These are phyloP conservation scores for Meloidogyne chitwoodi DNA, from an alignment of 1,140 invertebrate genomes.

Conservation along the genomic window DNA sequence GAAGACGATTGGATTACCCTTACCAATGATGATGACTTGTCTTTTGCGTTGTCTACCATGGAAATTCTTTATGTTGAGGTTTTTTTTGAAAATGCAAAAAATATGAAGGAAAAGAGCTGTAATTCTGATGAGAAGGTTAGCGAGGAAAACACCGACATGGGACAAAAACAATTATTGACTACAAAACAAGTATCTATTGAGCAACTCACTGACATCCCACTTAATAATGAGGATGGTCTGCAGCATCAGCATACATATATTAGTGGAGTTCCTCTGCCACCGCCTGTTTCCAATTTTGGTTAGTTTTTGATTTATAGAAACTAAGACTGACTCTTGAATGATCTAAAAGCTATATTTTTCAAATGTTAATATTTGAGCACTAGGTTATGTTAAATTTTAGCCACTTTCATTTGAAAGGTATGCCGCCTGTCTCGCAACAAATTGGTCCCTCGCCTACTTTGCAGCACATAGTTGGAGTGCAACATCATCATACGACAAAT, in stretches of 20 bases:
- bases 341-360: no score
- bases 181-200: neutral
- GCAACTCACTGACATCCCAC: neutral
- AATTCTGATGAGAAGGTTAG: neutral
- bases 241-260: neutral
- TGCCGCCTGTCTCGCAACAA: no score
- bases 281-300: neutral
- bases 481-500: no score
- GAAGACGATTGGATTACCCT: constrained; percentile 48
- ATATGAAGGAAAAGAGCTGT: neutral
- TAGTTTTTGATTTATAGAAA: neutral
- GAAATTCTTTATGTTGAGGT: constrained; percentile 36
- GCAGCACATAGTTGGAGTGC: no score
- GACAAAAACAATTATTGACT: neutral
- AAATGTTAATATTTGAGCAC: no score
- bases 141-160: neutral
- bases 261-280: neutral
- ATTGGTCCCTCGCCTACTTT: no score
- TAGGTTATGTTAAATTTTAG: no score
- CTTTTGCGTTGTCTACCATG: constrained; percentile 32
- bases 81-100: neutral
- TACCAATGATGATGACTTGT: constrained; percentile 43
- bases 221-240: neutral
- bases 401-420: neutral
- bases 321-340: no score